A percentile compares a stretch with the other conserved stretches of the same genome.
These are phyloP conservation scores for Squalus acanthias DNA, from an alignment of 2,797 vertebrate genomes.

Conservation along the genomic window DNA sequence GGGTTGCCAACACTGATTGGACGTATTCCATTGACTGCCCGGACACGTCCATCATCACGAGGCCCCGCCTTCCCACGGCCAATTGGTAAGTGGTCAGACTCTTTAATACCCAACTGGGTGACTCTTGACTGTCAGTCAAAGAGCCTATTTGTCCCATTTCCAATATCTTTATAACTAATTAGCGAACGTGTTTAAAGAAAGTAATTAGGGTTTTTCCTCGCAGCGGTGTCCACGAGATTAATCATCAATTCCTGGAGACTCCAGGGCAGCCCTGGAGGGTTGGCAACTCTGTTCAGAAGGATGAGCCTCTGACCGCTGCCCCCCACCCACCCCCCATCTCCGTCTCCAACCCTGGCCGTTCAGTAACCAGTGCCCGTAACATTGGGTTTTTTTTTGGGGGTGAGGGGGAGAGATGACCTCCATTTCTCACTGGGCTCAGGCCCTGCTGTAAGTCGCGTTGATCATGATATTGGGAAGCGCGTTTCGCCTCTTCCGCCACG, in stretches of 20 bases:
- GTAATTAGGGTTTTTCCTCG: background rate
- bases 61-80: background rate
- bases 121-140: background rate
- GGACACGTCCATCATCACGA: background rate
- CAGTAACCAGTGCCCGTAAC: background rate
- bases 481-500: conserved; percentile 81
- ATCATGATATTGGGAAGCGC: conserved; percentile 93
- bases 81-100: background rate
- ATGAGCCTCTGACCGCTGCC: background rate
- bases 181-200: background rate
- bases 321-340: background rate
- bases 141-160: background rate
- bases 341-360: background rate
- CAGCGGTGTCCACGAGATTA: background rate
- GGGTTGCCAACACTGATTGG: background rate
- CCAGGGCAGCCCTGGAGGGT: background rate
- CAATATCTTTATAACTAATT: background rate
- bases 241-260: background rate
- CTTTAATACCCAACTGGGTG: background rate
- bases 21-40: background rate
- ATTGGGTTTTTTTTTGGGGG: background rate
- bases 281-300: background rate
- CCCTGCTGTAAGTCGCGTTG: conserved; percentile 69
- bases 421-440: conserved; percentile 55
- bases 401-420: background rate